Evolutionary conservation across 2,797 vertebrate genomes (phyloP).

Genomic region (Falco peregrinus): DNA sequence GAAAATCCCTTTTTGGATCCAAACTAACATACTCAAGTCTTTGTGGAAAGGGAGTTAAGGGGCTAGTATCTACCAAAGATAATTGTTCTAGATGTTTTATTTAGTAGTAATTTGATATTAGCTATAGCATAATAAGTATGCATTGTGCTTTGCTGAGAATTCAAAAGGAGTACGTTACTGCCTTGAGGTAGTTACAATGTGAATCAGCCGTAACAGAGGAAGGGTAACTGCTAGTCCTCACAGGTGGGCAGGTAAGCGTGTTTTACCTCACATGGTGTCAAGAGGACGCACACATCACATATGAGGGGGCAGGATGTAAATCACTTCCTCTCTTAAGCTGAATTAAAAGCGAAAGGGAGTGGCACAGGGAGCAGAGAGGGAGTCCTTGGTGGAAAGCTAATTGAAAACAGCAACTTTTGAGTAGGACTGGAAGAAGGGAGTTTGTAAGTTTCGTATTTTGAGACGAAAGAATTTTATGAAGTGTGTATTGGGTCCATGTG

Average conservation of each 20-base stretch:
- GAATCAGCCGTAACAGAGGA: background rate
- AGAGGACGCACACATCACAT: no score
- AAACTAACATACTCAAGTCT: background rate
- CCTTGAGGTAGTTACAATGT: background rate
- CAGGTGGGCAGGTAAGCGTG: background rate
- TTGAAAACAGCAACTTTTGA: constrained; percentile 2
- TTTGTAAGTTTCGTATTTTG: background rate
- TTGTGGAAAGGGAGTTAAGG: background rate
- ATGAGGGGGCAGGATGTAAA: background rate
- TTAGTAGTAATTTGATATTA: background rate
- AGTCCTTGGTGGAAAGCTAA: background rate
- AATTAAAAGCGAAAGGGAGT: background rate
- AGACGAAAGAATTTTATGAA: constrained; percentile 20
- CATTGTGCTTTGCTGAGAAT: background rate
- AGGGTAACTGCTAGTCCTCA: background rate
- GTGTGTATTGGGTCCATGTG: constrained; percentile 12
- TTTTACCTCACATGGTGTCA: background rate
- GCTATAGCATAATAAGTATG: background rate
- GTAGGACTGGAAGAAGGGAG: background rate
- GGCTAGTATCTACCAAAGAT: background rate
- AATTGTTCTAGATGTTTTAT: background rate
- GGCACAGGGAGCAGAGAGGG: background rate
- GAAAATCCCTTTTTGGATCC: background rate
- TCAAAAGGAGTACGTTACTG: background rate
- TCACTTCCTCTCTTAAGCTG: background rate